phyloP scores from a whole-genome alignment of 2,797 vertebrate genomes.

The Clarias fuscus region DNA sequence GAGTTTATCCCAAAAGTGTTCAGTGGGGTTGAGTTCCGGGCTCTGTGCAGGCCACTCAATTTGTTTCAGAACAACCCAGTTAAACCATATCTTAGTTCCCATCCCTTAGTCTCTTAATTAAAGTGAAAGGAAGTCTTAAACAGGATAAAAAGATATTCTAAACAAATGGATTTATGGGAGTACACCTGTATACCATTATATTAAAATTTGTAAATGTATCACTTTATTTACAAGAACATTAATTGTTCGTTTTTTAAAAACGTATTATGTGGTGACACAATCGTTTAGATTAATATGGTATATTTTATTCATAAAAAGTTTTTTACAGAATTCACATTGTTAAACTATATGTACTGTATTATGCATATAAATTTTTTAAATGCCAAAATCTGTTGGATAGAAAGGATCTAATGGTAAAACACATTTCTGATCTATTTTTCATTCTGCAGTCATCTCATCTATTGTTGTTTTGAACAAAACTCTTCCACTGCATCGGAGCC shows the following conservation, averaged over 20 bases:
- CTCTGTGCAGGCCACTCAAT: background rate
- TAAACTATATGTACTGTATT: background rate
- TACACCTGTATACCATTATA: no score
- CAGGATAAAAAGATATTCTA: background rate
- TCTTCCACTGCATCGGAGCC: conserved; percentile 51
- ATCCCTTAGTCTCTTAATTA: background rate
- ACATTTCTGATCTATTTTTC: background rate
- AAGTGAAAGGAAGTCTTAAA: background rate
- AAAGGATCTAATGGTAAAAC: no score
- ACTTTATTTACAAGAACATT: background rate
- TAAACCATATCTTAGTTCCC: background rate
- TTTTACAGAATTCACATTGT: no score
- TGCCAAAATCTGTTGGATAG: background rate
- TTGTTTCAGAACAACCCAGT: background rate
- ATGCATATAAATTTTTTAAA: background rate
- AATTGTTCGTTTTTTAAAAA: background rate
- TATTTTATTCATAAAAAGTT: no score
- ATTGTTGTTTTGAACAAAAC: conserved; percentile 70
- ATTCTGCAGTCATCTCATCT: conserved; percentile 68
- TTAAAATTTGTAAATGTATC: background rate
- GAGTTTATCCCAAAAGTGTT: background rate
- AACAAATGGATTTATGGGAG: background rate
- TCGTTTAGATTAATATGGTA: no score
- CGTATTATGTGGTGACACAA: background rate
- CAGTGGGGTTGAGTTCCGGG: no score